Conservation (phyloP, 2,797 vertebrate species). For the Margarornis squamiger region DNA sequence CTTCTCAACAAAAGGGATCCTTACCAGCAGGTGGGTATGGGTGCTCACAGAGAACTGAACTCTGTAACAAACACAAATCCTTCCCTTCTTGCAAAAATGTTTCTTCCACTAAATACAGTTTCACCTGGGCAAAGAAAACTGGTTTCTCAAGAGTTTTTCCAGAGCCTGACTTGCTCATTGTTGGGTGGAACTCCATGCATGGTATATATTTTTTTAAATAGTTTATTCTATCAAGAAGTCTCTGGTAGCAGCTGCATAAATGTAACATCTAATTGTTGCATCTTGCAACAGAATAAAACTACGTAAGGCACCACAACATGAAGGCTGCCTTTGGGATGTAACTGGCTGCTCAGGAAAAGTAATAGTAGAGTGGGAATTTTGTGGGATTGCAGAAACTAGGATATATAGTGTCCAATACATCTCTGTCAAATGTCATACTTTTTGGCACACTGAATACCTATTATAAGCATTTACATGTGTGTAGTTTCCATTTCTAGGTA, state of each 20-base stretch:
- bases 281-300: not conserved
- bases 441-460: not conserved
- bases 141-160: not conserved
- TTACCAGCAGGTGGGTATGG: conserved; percentile 83
- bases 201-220: not conserved
- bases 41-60: not conserved
- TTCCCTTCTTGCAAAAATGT: not conserved
- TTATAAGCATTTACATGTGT: not conserved
- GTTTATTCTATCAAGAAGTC: not conserved
- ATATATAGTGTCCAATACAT: not conserved
- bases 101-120: not conserved
- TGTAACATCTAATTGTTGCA: not conserved
- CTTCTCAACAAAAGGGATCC: conserved; percentile 86
- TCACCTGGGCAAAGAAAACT: not conserved
- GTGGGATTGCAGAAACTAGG: not conserved
- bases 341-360: not conserved
- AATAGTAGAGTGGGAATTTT: not conserved
- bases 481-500: not conserved
- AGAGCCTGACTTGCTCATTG: not conserved
- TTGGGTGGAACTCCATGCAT: not conserved
- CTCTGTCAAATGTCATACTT: not conserved
- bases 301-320: fast-evolving
- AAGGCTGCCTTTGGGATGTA: not conserved
- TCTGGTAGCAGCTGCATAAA: not conserved
- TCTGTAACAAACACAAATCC: not conserved